Evolutionary conservation across 2,113 vertebrate species (phyloP), one percentile per base, ranked within the genome.

Genomic region (Spilogale gracilis): DNA sequence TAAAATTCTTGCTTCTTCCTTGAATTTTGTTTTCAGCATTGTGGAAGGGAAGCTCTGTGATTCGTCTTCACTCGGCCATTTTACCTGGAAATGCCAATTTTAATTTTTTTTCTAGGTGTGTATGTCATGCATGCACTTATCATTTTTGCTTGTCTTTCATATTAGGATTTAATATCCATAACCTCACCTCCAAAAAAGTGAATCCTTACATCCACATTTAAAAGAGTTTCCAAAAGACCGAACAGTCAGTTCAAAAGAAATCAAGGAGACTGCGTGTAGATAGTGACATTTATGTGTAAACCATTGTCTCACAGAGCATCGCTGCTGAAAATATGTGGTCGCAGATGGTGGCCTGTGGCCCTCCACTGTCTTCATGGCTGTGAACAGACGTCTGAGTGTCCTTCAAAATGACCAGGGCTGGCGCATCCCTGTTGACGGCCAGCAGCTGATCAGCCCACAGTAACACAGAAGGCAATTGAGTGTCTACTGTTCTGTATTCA

Each of bases 381-480:
- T n/a, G 58, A 89, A 73, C 8, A 80, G 17, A 74, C 14, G 84
- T 13, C 17, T 67, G 73, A 32, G 2, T 69, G 30, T 78, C 89
- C 76, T 92, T 97, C 87, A 91, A 98, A 97, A 92, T 89, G 52
- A 45, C 20, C 61, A 92, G n/a, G 58, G 38, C 83, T 50, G 82
- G n/a, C 48, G 20, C 16, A 45, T 87, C 86, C 56, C 54, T 63
- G 11, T 95, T 69, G 76, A 97, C 98, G 91, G 50, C 86, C 89
- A 71, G 30, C 9, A 69, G 54, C 38, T 97, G 96, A 98, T 97
- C 71, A 93, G 61, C 78, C 16, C 74, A 65, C 83, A 89, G 94
- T 93, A 98, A 98, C n/a, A 56, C 10, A 76, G 54, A 86, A 21
- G 82, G 84, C 97, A 98, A 98, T 56, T 97, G 96, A 98, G 87